Evolutionary conservation across 2,888 invertebrate genomes (phyloP).

Genomic region (Synanthedon formicaeformis): DNA sequence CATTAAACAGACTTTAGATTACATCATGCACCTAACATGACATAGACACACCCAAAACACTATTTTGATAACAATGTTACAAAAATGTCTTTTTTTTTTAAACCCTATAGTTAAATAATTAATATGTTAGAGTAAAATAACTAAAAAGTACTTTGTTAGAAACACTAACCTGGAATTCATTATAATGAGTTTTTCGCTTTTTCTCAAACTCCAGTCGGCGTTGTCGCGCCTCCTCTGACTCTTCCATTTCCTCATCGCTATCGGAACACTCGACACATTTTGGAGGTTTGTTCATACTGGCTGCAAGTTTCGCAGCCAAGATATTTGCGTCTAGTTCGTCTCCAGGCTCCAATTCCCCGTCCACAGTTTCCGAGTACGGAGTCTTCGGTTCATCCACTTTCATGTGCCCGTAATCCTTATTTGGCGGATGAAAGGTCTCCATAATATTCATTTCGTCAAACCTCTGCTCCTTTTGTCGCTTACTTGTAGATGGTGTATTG

Average conservation of each 20-base stretch:
- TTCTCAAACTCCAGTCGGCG: conserved; percentile 87
- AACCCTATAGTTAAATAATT: background rate
- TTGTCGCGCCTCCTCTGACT: conserved; percentile 73
- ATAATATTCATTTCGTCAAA: conserved; percentile 99
- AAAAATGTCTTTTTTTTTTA: background rate
- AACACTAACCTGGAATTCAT: conserved; percentile 79
- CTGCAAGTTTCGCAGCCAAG: conserved; percentile 79
- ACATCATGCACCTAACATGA: too few relatives aligned
- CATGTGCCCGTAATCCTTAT: conserved; percentile 99
- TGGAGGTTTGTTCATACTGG: conserved; percentile 65
- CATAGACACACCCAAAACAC: too few relatives aligned
- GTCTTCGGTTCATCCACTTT: conserved; percentile 98
- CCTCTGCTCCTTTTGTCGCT: conserved; percentile 76
- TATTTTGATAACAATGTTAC: too few relatives aligned
- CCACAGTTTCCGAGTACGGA: conserved; percentile 77
- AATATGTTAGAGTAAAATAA: background rate
- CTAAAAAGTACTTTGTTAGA: background rate
- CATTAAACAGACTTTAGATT: too few relatives aligned
- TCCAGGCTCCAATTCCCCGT: conserved; percentile 69
- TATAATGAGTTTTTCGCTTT: conserved; percentile 96
- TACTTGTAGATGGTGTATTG: conserved; percentile 53
- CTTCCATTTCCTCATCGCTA: conserved; percentile 70
- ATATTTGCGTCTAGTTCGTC: conserved; percentile 77
- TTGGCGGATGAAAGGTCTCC: conserved; percentile 96
- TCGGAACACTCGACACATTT: conserved; percentile 63